Conservation (phyloP, 2,113 vertebrate genomes). For the Gambusia affinis region DNA sequence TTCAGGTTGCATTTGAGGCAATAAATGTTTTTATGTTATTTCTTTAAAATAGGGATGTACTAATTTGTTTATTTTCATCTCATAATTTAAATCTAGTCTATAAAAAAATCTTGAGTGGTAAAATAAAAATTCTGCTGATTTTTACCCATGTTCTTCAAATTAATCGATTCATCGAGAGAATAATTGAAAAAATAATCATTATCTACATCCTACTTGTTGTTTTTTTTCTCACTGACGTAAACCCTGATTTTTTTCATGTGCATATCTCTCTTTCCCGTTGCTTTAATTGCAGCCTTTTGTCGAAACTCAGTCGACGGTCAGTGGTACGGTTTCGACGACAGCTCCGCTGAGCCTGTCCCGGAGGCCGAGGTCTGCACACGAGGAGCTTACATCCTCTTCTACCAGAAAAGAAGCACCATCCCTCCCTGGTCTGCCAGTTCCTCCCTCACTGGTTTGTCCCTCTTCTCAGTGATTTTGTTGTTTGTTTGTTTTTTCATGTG, state of each 20-base stretch:
- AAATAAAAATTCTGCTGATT: no score
- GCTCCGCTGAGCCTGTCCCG: constrained; percentile 81
- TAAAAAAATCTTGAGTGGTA: no score
- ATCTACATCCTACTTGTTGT: no score
- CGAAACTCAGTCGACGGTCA: constrained; percentile 91
- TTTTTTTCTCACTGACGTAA: neutral
- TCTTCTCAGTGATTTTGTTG: neutral
- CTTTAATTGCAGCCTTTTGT: constrained; percentile 85
- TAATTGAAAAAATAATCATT: no score
- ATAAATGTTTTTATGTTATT: no score
- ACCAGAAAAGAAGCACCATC: constrained; percentile 88
- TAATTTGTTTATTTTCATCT: no score
- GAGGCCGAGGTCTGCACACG: constrained; percentile 89
- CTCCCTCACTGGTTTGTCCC: constrained; percentile 82
- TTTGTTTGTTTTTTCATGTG: neutral
- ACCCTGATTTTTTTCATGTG: neutral
- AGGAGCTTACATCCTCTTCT: constrained; percentile 95
- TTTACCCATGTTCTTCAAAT: no score
- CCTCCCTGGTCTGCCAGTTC: constrained; percentile 87
- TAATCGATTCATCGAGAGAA: no score
- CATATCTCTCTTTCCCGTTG: neutral
- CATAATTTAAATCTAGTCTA: no score
- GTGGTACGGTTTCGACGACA: constrained; percentile 96
- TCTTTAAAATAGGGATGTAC: no score
- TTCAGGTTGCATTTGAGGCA: no score